Evolutionary conservation across 2,888 invertebrate species (phyloP).

Genomic region (Xanthorhoe spadicearia): DNA sequence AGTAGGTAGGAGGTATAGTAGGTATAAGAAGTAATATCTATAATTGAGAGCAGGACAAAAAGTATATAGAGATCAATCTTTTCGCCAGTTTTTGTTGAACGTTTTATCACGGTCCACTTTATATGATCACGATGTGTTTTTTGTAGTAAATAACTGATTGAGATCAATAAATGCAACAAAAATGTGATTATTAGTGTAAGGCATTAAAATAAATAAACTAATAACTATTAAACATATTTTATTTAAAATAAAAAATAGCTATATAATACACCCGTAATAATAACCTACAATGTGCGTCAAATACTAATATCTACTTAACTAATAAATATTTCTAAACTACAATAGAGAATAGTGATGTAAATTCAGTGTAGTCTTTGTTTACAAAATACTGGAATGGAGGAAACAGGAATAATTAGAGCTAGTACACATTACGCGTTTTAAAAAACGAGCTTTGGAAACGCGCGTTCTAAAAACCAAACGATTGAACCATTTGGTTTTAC

Average conservation of each 20-base stretch:
- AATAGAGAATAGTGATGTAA: not conserved
- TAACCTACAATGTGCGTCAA: constrained; percentile 23
- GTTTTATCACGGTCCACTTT: not conserved
- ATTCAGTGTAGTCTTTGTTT: constrained; percentile 1
- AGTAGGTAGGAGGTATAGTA: not conserved
- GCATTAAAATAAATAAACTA: constrained; percentile 12
- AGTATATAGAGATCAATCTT: not conserved
- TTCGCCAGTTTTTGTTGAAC: not conserved
- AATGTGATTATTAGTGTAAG: not conserved
- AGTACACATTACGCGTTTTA: too few relatives aligned
- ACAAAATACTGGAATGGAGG: not conserved
- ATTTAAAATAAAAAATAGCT: constrained; percentile 26
- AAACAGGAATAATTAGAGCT: not conserved
- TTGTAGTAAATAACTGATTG: not conserved
- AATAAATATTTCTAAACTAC: not conserved
- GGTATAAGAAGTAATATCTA: not conserved
- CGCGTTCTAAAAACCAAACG: too few relatives aligned
- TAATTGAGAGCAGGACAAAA: not conserved
- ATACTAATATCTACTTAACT: not conserved
- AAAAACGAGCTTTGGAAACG: too few relatives aligned
- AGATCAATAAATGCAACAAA: not conserved
- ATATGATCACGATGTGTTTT: not conserved
- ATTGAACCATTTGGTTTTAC: too few relatives aligned
- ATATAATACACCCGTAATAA: constrained; percentile 27
- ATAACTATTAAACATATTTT: constrained; percentile 23